Percentiles rank a stretch among this genome's conserved stretches.
Conservation (phyloP, 1,140 invertebrate species). For the Calliphora vicina region DNA sequence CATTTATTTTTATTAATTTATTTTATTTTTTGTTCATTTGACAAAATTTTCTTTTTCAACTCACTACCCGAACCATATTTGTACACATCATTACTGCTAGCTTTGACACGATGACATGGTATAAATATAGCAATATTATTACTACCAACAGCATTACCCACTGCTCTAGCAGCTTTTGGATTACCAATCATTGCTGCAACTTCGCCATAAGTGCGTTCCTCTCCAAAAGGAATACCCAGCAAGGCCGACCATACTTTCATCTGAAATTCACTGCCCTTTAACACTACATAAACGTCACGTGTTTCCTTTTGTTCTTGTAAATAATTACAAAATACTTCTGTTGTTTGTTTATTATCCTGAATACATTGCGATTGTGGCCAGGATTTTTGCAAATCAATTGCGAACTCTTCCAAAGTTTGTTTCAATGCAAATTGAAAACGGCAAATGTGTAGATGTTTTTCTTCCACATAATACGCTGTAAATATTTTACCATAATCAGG, state of each 20-base stretch:
- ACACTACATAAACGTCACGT: background rate
- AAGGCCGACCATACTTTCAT: slow-evolving; percentile 48
- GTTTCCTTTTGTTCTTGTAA: background rate
- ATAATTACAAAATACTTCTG: background rate
- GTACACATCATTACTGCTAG: slow-evolving; percentile 67
- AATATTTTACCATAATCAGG: background rate
- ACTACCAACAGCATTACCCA: slow-evolving; percentile 68
- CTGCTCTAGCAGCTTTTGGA: slow-evolving; percentile 69
- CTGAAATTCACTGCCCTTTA: slow-evolving; percentile 48
- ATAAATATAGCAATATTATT: slow-evolving; percentile 71
- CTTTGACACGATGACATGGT: slow-evolving; percentile 75
- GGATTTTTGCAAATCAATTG: background rate
- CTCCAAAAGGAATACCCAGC: slow-evolving; percentile 41
- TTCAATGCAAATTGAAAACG: slow-evolving; percentile 18
- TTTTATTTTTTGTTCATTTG: slow-evolving; percentile 40
- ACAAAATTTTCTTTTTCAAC: slow-evolving; percentile 63
- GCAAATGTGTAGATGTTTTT: background rate
- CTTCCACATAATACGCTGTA: background rate
- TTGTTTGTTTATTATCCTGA: background rate
- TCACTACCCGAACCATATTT: slow-evolving; percentile 68
- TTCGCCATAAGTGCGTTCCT: slow-evolving; percentile 53
- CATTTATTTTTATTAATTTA: background rate
- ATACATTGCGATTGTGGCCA: slow-evolving; percentile 4
- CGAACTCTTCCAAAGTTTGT: background rate
- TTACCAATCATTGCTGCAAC: slow-evolving; percentile 65